Conservation (phyloP, 35 echinoderm and acorn worm species). For the Acanthaster planci region DNA sequence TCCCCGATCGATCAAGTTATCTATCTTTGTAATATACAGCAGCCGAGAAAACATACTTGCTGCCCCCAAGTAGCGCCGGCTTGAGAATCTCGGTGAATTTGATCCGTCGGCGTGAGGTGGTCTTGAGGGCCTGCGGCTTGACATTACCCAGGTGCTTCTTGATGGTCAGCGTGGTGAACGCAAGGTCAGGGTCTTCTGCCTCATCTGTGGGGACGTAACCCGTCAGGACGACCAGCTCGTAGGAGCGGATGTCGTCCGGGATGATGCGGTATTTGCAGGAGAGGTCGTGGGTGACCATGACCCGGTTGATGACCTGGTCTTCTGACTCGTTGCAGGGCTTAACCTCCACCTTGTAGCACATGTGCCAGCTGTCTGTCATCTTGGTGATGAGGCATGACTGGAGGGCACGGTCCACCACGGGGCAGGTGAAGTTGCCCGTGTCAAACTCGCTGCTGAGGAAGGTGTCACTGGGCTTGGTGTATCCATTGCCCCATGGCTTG, state of each 20-base stretch:
- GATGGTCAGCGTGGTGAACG: background rate
- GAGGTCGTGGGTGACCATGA: background rate
- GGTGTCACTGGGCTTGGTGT: background rate
- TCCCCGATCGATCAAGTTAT: too few species aligned
- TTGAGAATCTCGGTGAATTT: slow-evolving; percentile 1
- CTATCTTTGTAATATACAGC: background rate
- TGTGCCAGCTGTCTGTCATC: background rate
- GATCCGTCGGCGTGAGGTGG: background rate
- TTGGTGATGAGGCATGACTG: background rate
- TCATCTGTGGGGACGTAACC: background rate
- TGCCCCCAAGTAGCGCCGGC: background rate
- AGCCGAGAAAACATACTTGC: background rate
- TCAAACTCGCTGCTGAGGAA: background rate
- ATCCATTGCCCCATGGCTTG: background rate
- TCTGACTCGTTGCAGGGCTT: background rate
- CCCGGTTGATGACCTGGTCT: slow-evolving; percentile 4
- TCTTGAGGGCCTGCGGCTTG: background rate
- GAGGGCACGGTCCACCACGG: background rate
- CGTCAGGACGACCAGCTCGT: background rate
- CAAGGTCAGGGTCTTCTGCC: background rate
- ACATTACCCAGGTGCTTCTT: background rate
- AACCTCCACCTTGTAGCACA: background rate
- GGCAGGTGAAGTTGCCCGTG: background rate
- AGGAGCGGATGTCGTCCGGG: background rate
- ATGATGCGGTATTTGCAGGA: background rate